phyloP scores from a whole-genome alignment of 2,797 vertebrate species.

The Falco berigora region DNA sequence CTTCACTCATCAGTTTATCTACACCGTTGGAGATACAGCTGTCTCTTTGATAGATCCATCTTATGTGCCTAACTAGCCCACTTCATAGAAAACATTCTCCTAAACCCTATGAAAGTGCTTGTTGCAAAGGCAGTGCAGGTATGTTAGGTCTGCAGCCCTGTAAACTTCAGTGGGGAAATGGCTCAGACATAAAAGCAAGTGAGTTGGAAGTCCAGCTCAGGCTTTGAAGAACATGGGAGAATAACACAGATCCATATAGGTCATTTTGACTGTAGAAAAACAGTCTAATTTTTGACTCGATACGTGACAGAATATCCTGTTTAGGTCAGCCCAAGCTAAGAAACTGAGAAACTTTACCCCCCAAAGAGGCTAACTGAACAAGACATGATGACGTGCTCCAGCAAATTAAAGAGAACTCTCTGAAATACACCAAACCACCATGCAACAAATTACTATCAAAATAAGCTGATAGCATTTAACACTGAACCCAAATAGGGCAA shows the following conservation, averaged over 20 bases:
- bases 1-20: neutral
- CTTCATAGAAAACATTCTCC: neutral
- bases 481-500: neutral
- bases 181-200: neutral
- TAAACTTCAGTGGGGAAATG: neutral
- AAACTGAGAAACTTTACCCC: neutral
- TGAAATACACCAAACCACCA: neutral
- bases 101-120: neutral
- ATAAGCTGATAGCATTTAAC: neutral
- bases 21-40: neutral
- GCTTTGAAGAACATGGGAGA: neutral
- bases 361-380: neutral
- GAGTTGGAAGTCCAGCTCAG: neutral
- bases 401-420: neutral
- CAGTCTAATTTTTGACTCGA: neutral
- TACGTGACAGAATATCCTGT: neutral
- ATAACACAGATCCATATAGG: neutral
- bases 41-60: fast-evolving
- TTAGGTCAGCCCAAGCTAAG: neutral
- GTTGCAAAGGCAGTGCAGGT: neutral
- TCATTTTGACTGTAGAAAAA: neutral
- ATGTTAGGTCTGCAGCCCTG: neutral
- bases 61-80: neutral
- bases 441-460: neutral
- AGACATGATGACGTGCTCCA: neutral